Evolutionary conservation across 2,888 invertebrate species (phyloP).

Genomic region (Neoascia interrupta): DNA sequence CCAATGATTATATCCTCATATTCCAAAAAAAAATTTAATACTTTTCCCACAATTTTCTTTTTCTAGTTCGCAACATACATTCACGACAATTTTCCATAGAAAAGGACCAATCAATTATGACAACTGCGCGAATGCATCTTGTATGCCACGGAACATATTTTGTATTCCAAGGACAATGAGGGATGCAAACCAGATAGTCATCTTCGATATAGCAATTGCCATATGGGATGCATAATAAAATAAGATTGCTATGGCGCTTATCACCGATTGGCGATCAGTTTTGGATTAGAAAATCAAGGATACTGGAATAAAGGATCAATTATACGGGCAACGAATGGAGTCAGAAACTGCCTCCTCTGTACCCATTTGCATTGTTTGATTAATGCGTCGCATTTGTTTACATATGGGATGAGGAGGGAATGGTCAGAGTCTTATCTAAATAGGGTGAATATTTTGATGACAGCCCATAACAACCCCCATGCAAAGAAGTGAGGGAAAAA

Average conservation of each 20-base stretch:
- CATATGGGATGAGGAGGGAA: constrained; percentile 50
- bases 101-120: constrained; percentile 27
- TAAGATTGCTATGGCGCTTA: constrained; percentile 25
- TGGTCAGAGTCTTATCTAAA: constrained; percentile 20
- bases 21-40: not conserved
- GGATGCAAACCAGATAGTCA: constrained; percentile 24
- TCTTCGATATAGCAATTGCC: constrained; percentile 15
- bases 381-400: constrained; percentile 38
- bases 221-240: constrained; percentile 25
- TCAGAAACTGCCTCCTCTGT: too few species aligned
- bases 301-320: constrained; percentile 33
- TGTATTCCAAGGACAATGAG: constrained; percentile 1
- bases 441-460: constrained; percentile 4
- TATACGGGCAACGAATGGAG: constrained; percentile 37
- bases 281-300: constrained; percentile 36
- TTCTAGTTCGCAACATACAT: not conserved
- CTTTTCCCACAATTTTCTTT: constrained; percentile 11
- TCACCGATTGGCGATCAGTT: constrained; percentile 26
- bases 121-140: constrained; percentile 29
- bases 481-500: not conserved
- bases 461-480: not conserved
- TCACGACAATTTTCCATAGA: constrained; percentile 5
- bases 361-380: too few species aligned
- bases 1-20: not conserved
- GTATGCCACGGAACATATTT: not conserved